Base-by-base conservation (phyloP, 2,113 vertebrate species). In the Oxygymnocypris stewartii region DNA sequence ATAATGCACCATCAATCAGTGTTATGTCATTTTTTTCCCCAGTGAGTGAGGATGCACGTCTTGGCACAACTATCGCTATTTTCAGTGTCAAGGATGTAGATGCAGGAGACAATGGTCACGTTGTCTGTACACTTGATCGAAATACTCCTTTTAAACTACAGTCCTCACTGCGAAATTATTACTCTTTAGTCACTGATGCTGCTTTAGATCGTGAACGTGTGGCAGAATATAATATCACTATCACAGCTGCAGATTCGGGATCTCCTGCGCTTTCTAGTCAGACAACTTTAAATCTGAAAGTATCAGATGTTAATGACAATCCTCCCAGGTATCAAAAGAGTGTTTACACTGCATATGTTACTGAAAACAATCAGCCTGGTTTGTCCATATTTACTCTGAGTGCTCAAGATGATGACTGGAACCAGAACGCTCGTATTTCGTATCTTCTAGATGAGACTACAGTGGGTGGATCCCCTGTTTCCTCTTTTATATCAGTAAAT, bases 241-340 rank as follows among this genome's bases (percentile, higher is more conserved):
- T 89, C 35, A 40, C 75, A 20, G 81, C 82, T 8, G 54, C 79
- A 63, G 91, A 92, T 51, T 28, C 40, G n/a, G 91, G 90, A 1
- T 51, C 81, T 1, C 88, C 91, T 13, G 84, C 87, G 4, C 88
- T 88, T 8, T 90, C 88, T 1, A 87, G 79, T 1, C 81, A 88
- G 86, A 59, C 31, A n/a, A 79, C 88, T 20, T 88, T 95, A 49
- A 85, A 35, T 28, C 13, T 95, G 63, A 85, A 94, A 83, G 90
- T 94, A 85, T 85, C 88, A 82, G 94, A 95, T 69, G 89, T 93
- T 82, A 95, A 95, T 85, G 94, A 94, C 89, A 95, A 95, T 76
- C 87, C 94, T 1, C 93, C 94, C 1, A 8, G 78, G 4, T 95
- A 94, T 85, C 12, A 65, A 1, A 78, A 61, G 80, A 51, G 80